phyloP scores from a whole-genome alignment of 2,888 invertebrate species.

The Zeuzera pyrina region DNA sequence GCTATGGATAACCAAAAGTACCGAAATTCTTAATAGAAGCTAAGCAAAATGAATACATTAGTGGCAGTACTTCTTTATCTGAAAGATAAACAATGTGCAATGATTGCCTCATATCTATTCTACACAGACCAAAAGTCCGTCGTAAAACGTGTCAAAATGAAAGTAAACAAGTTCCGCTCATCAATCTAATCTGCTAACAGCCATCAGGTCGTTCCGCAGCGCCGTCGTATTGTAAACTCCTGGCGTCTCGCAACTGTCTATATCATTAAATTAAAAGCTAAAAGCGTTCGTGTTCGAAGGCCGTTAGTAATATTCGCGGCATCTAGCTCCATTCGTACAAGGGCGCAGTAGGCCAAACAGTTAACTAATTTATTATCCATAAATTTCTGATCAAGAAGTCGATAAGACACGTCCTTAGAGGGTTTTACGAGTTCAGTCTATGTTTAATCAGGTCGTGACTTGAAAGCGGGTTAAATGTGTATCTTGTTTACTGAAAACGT shows the following conservation, averaged over 20 bases:
- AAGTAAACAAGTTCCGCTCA: conserved; percentile 18
- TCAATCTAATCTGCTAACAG: conserved; percentile 33
- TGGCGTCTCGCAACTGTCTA: conserved; percentile 26
- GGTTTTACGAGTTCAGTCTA: conserved; percentile 29
- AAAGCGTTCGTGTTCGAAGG: conserved; percentile 54
- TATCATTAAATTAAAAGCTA: conserved; percentile 51
- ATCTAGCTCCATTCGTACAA: conserved; percentile 34
- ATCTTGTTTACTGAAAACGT: too few relatives aligned
- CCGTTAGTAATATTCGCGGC: conserved; percentile 49
- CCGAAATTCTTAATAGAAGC: too few relatives aligned
- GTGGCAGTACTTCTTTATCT: too few relatives aligned
- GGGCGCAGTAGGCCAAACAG: conserved; percentile 39
- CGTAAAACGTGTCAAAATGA: conserved; percentile 7
- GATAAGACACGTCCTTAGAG: conserved; percentile 47
- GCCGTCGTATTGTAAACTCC: neutral
- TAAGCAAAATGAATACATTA: too few relatives aligned
- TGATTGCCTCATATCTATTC: conserved; percentile 27
- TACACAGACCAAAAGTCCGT: conserved; percentile 17
- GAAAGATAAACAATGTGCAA: too few relatives aligned
- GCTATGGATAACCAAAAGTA: too few relatives aligned
- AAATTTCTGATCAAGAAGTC: conserved; percentile 44
- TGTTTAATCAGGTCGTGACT: conserved; percentile 23
- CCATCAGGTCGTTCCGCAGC: conserved; percentile 17
- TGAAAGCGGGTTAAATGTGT: conserved; percentile 7
- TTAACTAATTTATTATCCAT: conserved; percentile 52